Conservation (phyloP, 2,888 invertebrate species). For the Lepidochitona cinerea region DNA sequence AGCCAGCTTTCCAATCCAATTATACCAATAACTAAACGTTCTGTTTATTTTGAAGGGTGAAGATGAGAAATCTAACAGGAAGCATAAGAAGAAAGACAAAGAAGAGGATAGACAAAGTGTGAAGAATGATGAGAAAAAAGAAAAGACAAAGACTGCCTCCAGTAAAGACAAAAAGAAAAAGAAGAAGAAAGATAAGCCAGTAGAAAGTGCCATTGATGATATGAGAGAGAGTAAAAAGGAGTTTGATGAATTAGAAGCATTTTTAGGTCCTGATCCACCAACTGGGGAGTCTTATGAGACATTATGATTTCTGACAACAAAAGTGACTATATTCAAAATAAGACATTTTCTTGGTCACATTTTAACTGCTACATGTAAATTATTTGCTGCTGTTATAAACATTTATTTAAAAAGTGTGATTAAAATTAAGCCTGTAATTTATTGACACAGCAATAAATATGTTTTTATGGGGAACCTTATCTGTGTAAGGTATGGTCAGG, state of each 20-base stretch:
- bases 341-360: no score
- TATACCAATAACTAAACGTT: no score
- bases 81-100: slow-evolving; percentile 36
- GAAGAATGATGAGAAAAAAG: slow-evolving; percentile 19
- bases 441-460: no score
- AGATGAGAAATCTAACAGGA: slow-evolving; percentile 22
- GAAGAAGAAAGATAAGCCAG: slow-evolving; percentile 28
- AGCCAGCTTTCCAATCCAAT: no score
- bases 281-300: slow-evolving; percentile 47
- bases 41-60: no score
- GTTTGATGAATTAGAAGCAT: slow-evolving; percentile 56
- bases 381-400: no score
- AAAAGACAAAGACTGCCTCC: slow-evolving; percentile 19
- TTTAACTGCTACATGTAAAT: no score
- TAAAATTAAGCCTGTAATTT: no score
- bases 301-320: slow-evolving; percentile 29
- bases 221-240: slow-evolving; percentile 35
- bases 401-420: no score
- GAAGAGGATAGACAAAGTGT: slow-evolving; percentile 9
- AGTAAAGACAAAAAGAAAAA: slow-evolving; percentile 22
- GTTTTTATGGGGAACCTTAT: no score
- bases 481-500: no score
- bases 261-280: slow-evolving; percentile 48
- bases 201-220: slow-evolving; percentile 32
- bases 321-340: no score